Conservation (phyloP, 2,888 invertebrate genomes). For the Harpalus rufipes region DNA sequence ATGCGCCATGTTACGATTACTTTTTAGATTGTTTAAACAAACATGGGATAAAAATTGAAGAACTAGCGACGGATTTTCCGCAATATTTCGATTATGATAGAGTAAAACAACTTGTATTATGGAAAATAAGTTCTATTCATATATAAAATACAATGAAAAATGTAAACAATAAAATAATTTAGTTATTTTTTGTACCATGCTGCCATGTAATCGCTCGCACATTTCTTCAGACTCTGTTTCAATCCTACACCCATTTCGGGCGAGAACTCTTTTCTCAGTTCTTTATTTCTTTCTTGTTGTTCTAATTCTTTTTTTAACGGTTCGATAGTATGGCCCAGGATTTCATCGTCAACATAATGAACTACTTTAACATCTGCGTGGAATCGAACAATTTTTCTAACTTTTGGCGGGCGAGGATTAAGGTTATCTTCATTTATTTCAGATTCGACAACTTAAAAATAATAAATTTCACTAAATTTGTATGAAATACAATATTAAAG, state of each 20-base stretch:
- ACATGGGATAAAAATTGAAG: slow-evolving; percentile 81
- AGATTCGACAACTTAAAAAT: background rate
- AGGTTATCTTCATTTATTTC: slow-evolving; percentile 19
- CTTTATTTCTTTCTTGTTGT: slow-evolving; percentile 82
- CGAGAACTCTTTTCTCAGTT: slow-evolving; percentile 80
- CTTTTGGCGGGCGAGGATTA: background rate
- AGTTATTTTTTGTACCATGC: slow-evolving; percentile 70
- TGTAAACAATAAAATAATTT: slow-evolving; percentile 12
- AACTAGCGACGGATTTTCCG: slow-evolving; percentile 85
- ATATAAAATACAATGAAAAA: slow-evolving; percentile 39
- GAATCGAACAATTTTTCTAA: slow-evolving; percentile 73
- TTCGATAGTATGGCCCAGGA: slow-evolving; percentile 78
- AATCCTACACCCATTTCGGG: slow-evolving; percentile 70
- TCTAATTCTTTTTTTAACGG: slow-evolving; percentile 83
- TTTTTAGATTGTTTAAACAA: slow-evolving; percentile 83
- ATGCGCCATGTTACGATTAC: slow-evolving; percentile 93
- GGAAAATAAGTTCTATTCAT: slow-evolving; percentile 78
- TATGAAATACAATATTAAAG: no score
- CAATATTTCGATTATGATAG: slow-evolving; percentile 91
- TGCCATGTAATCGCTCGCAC: slow-evolving; percentile 70
- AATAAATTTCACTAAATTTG: background rate
- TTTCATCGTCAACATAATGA: slow-evolving; percentile 81
- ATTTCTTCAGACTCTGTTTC: slow-evolving; percentile 60
- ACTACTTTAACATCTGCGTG: slow-evolving; percentile 81
- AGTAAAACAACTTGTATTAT: slow-evolving; percentile 86